phyloP scores from a whole-genome alignment of 2,888 invertebrate species.

The Automeris io region DNA sequence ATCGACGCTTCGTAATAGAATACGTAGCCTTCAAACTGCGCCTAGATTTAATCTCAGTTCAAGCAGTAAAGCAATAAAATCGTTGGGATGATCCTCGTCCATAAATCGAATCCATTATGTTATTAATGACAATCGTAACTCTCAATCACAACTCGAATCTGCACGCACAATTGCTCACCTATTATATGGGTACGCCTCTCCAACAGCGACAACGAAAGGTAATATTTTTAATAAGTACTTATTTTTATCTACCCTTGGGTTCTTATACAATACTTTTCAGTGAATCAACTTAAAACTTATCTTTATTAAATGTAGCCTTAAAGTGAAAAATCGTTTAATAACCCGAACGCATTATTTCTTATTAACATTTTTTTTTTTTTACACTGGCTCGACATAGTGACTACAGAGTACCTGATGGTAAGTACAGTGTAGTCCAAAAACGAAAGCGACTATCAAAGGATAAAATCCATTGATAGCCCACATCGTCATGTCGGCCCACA shows the following conservation, averaged over 20 bases:
- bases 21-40: conserved; percentile 32
- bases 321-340: too few species aligned
- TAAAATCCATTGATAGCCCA: too few species aligned
- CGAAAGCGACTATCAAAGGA: too few species aligned
- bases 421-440: too few species aligned
- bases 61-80: conserved; percentile 46
- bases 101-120: conserved; percentile 63
- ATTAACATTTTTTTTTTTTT: too few species aligned
- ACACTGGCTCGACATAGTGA: too few species aligned
- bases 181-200: conserved; percentile 24
- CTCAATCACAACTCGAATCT: conserved; percentile 53
- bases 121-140: conserved; percentile 67
- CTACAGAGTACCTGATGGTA: too few species aligned
- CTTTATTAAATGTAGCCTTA: too few species aligned
- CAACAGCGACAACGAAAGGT: conserved; percentile 29
- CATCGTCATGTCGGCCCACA: too few species aligned
- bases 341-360: too few species aligned
- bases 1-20: conserved; percentile 34
- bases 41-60: conserved; percentile 42
- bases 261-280: too few species aligned
- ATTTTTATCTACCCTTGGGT: conserved; percentile 1
- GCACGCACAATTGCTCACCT: conserved; percentile 39
- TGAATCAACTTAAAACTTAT: too few species aligned
- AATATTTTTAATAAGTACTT: background rate
- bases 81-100: conserved; percentile 47